These are phyloP conservation scores for Laodelphax striatellus DNA, from an alignment of 1,140 invertebrate genomes.

Conservation along the genomic window DNA sequence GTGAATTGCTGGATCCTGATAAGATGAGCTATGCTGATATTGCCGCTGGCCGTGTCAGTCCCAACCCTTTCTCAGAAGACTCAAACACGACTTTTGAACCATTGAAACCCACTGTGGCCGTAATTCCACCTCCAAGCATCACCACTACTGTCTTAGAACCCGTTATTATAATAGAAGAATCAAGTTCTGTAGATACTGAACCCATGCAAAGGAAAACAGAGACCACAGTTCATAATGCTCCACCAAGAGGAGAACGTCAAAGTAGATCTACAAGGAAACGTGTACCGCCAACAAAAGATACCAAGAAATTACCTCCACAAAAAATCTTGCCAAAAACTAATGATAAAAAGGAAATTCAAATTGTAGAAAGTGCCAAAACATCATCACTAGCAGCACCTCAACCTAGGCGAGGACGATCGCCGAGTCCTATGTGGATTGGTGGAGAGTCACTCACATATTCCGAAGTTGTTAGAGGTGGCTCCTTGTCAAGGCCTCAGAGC, in stretches of 20 bases:
- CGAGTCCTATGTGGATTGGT: conserved; percentile 57
- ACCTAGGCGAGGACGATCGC: conserved; percentile 33
- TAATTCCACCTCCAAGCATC: no score
- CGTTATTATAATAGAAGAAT: no score
- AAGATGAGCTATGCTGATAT: conserved; percentile 40
- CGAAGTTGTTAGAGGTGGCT: conserved; percentile 54
- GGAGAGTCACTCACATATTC: conserved; percentile 58
- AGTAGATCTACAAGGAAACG: conserved; percentile 29
- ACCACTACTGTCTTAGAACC: no score
- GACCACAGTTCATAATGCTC: no score
- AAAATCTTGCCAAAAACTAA: not conserved
- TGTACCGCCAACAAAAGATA: conserved; percentile 13
- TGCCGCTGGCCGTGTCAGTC: conserved; percentile 37
- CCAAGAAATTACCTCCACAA: not conserved
- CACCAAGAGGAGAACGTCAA: conserved; percentile 21
- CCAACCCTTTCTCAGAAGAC: conserved; percentile 22
- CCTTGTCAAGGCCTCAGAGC: conserved; percentile 18
- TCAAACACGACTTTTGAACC: no score
- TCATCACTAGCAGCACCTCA: conserved; percentile 1
- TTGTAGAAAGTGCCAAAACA: not conserved
- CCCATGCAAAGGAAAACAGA: not conserved
- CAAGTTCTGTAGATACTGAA: no score
- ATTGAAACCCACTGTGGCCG: no score
- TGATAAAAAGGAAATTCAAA: not conserved
- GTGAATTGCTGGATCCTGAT: conserved; percentile 10